A percentile compares a stretch with the other conserved stretches of the same genome.
These are phyloP conservation scores for Mus caroli DNA, from an alignment of 2,797 vertebrate species.

Conservation along the genomic window DNA sequence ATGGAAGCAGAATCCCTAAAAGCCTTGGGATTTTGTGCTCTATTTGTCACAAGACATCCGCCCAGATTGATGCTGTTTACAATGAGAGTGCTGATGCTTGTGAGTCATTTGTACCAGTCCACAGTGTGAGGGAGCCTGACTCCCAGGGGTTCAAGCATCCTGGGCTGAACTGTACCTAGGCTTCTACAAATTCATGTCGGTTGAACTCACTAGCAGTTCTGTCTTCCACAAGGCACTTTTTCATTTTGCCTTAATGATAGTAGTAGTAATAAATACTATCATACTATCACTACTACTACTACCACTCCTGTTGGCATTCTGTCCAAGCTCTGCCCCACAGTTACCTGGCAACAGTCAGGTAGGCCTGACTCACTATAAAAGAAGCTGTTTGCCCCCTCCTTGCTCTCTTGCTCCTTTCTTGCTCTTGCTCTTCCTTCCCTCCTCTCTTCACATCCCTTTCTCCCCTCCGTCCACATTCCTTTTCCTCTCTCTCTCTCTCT, in stretches of 20 bases:
- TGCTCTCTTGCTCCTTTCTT: no score
- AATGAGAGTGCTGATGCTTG: not conserved
- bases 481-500: no score
- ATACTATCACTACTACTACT: no score
- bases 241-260: slow-evolving; percentile 43
- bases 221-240: slow-evolving; percentile 47
- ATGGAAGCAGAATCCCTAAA: slow-evolving; percentile 16
- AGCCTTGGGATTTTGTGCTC: slow-evolving; percentile 35
- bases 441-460: no score
- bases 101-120: slow-evolving; percentile 24
- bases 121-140: not conserved
- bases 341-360: no score
- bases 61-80: slow-evolving; percentile 53
- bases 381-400: no score
- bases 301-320: no score
- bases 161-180: slow-evolving; percentile 1
- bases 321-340: no score
- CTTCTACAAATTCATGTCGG: not conserved
- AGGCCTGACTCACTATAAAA: no score
- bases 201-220: slow-evolving; percentile 17
- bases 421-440: no score
- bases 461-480: no score
- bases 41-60: slow-evolving; percentile 20
- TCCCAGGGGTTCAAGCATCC: not conserved
- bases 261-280: not conserved